Percentiles rank a stretch among this genome's conserved stretches.
Evolutionary conservation across 2,888 invertebrate genomes (phyloP).

Genomic region (Eudasyphora cyanicolor): DNA sequence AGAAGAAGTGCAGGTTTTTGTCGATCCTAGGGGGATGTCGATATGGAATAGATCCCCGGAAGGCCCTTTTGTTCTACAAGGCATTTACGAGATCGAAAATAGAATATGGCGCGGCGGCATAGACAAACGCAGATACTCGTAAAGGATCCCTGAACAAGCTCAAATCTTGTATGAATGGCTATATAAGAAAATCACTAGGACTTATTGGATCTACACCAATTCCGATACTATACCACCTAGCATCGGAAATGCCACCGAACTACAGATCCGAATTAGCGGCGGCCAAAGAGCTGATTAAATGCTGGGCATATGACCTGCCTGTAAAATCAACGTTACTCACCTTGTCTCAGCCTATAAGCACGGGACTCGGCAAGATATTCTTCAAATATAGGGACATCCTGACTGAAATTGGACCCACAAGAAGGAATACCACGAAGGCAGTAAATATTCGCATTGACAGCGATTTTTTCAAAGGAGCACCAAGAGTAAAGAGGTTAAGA

Average conservation of each 20-base stretch:
- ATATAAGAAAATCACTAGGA: neutral
- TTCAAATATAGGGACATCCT: too few relatives aligned
- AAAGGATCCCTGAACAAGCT: neutral
- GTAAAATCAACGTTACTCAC: too few relatives aligned
- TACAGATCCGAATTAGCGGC: neutral
- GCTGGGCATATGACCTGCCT: too few relatives aligned
- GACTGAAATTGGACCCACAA: too few relatives aligned
- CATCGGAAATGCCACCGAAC: constrained; percentile 1
- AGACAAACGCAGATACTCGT: neutral
- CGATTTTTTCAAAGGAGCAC: too few relatives aligned
- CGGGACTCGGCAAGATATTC: too few relatives aligned
- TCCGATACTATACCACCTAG: neutral
- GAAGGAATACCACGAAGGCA: too few relatives aligned
- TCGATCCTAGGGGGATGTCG: neutral
- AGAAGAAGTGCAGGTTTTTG: neutral
- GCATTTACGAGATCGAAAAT: neutral
- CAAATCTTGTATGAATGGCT: neutral
- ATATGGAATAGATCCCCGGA: neutral
- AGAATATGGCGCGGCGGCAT: neutral
- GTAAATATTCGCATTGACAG: too few relatives aligned
- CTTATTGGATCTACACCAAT: neutral
- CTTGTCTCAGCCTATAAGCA: too few relatives aligned
- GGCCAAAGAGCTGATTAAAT: constrained; percentile 3
- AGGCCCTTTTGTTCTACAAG: neutral
- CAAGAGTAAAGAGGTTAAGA: too few relatives aligned